Evolutionary conservation across 1,140 invertebrate genomes (phyloP).

Genomic region (Acromyrmex heyeri): DNA sequence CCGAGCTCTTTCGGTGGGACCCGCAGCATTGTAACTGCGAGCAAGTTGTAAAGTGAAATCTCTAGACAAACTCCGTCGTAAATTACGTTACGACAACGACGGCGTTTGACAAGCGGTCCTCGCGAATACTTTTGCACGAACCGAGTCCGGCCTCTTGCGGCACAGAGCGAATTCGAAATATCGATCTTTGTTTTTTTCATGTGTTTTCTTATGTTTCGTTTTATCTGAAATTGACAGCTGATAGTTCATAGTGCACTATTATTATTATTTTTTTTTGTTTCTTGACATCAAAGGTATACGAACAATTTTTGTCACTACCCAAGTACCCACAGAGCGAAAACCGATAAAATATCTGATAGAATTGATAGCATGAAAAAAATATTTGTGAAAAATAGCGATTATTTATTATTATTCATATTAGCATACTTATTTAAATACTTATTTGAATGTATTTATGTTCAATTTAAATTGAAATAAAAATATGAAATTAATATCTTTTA

Average conservation of each 20-base stretch:
- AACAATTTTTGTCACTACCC: not conserved
- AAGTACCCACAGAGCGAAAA: not conserved
- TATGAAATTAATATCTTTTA: not conserved
- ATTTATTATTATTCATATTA: not conserved
- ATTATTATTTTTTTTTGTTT: conserved; percentile 7
- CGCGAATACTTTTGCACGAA: not conserved
- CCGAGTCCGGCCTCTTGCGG: not conserved
- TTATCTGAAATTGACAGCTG: conserved; percentile 1
- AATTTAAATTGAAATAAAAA: not conserved
- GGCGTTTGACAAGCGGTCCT: conserved; percentile 53
- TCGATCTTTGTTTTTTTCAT: not conserved
- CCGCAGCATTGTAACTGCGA: conserved; percentile 49
- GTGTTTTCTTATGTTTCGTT: conserved; percentile 1
- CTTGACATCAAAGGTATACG: not conserved
- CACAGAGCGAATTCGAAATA: conserved; percentile 31
- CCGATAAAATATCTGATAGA: too few relatives aligned
- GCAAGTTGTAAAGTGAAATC: conserved; percentile 74
- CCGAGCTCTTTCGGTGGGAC: conserved; percentile 66
- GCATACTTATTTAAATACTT: not conserved
- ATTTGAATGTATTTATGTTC: not conserved
- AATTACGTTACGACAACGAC: conserved; percentile 72
- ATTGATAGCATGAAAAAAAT: not conserved
- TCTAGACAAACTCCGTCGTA: conserved; percentile 65
- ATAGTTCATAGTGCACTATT: conserved; percentile 3
- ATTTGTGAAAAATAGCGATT: not conserved